Conservation (phyloP, 1,140 invertebrate species). For the Drosophila bipectinata region DNA sequence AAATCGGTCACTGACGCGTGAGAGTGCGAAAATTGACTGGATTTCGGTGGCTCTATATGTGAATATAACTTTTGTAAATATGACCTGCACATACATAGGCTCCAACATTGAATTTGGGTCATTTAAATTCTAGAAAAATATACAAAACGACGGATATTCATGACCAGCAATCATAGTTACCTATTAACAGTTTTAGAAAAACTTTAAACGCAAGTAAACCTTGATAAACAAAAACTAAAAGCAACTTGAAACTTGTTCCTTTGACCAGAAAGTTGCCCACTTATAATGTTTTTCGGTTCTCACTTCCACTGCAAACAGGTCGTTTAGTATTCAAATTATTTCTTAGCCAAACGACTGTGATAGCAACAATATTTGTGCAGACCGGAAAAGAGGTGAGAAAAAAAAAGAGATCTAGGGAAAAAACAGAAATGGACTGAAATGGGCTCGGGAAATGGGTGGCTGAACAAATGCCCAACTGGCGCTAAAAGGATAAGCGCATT, state of each 20-base stretch:
- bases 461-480: constrained; percentile 61
- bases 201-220: neutral
- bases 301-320: constrained; percentile 38
- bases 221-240: constrained; percentile 22
- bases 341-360: constrained; percentile 54
- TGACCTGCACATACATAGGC: neutral
- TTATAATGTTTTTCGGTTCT: constrained; percentile 24
- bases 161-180: neutral
- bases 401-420: neutral
- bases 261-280: constrained; percentile 20
- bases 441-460: constrained; percentile 14
- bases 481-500: constrained; percentile 81
- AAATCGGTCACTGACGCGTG: constrained; percentile 69
- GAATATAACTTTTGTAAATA: neutral
- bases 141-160: neutral
- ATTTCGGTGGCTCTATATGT: constrained; percentile 37
- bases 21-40: constrained; percentile 68
- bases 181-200: neutral
- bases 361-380: constrained; percentile 65
- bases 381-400: constrained; percentile 26
- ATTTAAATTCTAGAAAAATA: neutral
- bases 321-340: constrained; percentile 66
- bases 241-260: constrained; percentile 17
- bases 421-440: neutral
- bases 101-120: neutral